phyloP scores from a whole-genome alignment of 2,888 invertebrate genomes.

The Drosophila meridiana region DNA sequence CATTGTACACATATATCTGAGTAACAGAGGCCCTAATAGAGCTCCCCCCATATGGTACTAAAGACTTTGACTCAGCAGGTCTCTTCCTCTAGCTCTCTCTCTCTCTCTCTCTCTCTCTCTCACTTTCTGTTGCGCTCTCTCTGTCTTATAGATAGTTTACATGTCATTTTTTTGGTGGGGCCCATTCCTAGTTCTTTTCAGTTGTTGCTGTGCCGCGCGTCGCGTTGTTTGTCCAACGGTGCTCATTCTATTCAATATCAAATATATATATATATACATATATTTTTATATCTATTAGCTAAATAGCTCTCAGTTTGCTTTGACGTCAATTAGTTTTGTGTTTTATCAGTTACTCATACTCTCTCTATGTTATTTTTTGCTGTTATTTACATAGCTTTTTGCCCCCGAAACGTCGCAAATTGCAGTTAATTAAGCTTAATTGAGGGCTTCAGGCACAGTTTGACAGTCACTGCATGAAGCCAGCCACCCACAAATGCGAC shows the following conservation, averaged over 20 bases:
- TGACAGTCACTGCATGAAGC: constrained; percentile 33
- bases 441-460: constrained; percentile 66
- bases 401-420: constrained; percentile 47
- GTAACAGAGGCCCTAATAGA: constrained; percentile 30
- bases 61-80: constrained; percentile 45
- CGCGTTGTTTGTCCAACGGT: constrained; percentile 57
- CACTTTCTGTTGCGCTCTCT: constrained; percentile 24
- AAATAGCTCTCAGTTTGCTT: constrained; percentile 21
- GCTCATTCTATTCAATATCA: constrained; percentile 25
- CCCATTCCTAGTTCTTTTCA: constrained; percentile 59
- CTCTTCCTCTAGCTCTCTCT: constrained; percentile 14
- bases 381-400: constrained; percentile 26
- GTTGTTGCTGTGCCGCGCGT: constrained; percentile 61
- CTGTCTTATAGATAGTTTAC: constrained; percentile 26
- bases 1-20: constrained; percentile 68
- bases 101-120: constrained; percentile 21
- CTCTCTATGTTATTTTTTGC: constrained; percentile 3
- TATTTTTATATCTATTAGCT: constrained; percentile 18
- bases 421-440: constrained; percentile 75
- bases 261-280: background rate
- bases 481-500: constrained; percentile 41
- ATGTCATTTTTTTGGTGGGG: constrained; percentile 36
- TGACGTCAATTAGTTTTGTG: constrained; percentile 38
- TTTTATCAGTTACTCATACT: constrained; percentile 22
- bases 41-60: constrained; percentile 50